Evolutionary conservation across 2,797 vertebrate genomes (phyloP).

Genomic region (Euthynnus affinis): DNA sequence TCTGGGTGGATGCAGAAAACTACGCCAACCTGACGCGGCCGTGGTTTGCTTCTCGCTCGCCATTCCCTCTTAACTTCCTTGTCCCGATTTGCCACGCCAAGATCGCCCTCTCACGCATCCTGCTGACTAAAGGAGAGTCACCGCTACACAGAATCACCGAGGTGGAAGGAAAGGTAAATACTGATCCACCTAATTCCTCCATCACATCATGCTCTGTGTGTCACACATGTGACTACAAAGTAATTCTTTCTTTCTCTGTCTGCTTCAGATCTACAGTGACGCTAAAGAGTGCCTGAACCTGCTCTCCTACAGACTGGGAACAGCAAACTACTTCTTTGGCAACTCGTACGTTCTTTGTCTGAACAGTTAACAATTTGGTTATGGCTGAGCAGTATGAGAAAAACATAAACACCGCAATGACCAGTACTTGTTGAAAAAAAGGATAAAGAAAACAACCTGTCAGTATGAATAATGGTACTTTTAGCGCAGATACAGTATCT

Average conservation of each 20-base stretch:
- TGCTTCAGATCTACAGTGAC: constrained; percentile 94
- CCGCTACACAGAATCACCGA: constrained; percentile 91
- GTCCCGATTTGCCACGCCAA: constrained; percentile 91
- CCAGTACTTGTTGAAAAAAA: too few relatives aligned
- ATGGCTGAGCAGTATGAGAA: too few relatives aligned
- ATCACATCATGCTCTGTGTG: background rate
- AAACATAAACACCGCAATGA: too few relatives aligned
- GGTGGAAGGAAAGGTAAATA: constrained; percentile 93
- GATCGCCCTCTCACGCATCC: constrained; percentile 91
- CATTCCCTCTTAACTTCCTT: constrained; percentile 93
- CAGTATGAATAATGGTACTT: background rate
- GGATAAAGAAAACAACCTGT: background rate
- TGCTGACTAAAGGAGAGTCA: constrained; percentile 92
- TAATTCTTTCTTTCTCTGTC: constrained; percentile 13
- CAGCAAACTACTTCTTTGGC: constrained; percentile 95
- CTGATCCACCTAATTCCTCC: background rate
- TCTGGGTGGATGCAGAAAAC: constrained; percentile 98
- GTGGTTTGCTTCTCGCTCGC: constrained; percentile 96
- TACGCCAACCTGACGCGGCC: constrained; percentile 94
- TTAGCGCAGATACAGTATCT: background rate
- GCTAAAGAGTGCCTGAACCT: constrained; percentile 99
- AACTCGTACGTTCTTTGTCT: constrained; percentile 88
- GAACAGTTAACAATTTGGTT: background rate
- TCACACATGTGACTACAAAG: background rate
- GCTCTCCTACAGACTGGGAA: constrained; percentile 94